Evolutionary conservation across 2,797 vertebrate species (phyloP).

Genomic region (Sylvia borin): DNA sequence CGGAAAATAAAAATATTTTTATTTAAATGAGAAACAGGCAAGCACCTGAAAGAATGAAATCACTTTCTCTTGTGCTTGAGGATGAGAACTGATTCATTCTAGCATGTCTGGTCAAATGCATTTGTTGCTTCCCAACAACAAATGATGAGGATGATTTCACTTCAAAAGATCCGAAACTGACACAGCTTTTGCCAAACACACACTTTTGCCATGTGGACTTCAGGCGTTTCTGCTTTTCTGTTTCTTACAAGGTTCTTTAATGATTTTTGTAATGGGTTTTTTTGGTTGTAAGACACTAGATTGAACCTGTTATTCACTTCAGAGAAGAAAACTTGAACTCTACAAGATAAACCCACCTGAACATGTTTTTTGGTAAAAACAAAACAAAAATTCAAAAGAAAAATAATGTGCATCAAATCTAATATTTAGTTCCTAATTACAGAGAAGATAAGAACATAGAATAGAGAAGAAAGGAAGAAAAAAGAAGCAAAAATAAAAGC

Average conservation of each 20-base stretch:
- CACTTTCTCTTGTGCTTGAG: neutral
- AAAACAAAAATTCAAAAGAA: neutral
- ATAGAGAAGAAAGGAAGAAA: neutral
- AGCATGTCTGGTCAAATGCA: neutral
- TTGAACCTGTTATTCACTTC: neutral
- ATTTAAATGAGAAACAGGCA: neutral
- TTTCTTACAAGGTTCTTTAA: neutral
- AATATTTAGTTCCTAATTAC: neutral
- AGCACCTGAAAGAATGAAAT: neutral
- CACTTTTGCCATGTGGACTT: conserved; percentile 5
- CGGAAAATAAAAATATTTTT: neutral
- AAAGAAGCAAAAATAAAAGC: neutral
- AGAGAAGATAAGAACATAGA: neutral
- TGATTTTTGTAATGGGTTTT: neutral
- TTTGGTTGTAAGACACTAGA: neutral
- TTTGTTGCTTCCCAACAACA: neutral
- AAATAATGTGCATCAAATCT: neutral
- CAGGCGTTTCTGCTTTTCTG: conserved; percentile 2
- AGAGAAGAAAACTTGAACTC: neutral
- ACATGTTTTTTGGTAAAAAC: neutral
- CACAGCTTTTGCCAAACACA: neutral
- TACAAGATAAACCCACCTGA: neutral
- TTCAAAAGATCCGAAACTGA: neutral
- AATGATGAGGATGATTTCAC: neutral
- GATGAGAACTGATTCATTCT: neutral